phyloP scores from a whole-genome alignment of 2,888 invertebrate species.

The Trachelus iudaicus region DNA sequence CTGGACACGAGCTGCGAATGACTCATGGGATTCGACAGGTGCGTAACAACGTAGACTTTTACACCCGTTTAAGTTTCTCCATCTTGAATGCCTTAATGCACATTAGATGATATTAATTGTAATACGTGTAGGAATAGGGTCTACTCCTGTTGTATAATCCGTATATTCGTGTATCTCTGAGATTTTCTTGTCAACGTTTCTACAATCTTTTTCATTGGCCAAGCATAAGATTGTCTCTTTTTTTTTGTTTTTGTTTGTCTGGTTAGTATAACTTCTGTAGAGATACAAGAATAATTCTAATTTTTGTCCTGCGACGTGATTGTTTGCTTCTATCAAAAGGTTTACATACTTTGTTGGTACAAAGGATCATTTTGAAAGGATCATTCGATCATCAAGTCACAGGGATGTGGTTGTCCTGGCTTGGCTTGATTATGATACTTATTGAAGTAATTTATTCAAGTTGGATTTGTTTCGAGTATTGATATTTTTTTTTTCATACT shows the following conservation, averaged over 20 bases:
- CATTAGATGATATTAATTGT: background rate
- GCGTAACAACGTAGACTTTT: slow-evolving; percentile 27
- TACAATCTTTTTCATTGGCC: background rate
- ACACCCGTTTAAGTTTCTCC: slow-evolving; percentile 1
- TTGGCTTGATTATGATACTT: slow-evolving; percentile 14
- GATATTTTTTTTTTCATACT: background rate
- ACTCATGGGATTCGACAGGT: slow-evolving; percentile 29
- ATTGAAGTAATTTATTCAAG: background rate
- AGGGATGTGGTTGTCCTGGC: slow-evolving; percentile 13
- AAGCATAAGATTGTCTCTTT: background rate
- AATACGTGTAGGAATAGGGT: background rate
- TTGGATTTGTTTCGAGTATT: background rate
- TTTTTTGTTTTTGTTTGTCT: background rate
- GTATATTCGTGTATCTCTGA: background rate
- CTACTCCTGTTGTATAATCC: background rate
- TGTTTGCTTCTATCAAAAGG: background rate
- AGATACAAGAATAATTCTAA: background rate
- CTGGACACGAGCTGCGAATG: slow-evolving; percentile 25
- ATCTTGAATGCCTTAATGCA: slow-evolving; percentile 4
- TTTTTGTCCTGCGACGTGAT: background rate
- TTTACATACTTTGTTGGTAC: background rate
- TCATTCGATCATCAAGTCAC: background rate
- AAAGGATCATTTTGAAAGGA: background rate
- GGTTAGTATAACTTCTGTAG: background rate
- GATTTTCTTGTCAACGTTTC: background rate